Percentiles rank a stretch among this genome's conserved stretches.
Evolutionary conservation across 2,113 vertebrate species (phyloP).

Genomic region (Daboia siamensis): DNA sequence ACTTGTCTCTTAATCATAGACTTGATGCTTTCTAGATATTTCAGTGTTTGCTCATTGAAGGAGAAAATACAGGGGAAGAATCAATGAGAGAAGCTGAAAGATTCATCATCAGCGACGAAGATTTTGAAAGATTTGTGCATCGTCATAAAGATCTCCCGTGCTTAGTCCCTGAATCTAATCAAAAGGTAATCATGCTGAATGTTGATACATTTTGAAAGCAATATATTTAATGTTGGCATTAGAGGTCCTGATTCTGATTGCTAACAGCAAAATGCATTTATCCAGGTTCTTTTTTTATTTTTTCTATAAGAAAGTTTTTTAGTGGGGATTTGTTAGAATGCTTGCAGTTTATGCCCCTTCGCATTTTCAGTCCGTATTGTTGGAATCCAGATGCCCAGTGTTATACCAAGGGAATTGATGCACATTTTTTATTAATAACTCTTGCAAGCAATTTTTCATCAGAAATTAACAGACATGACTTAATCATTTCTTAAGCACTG

Average conservation of each 20-base stretch:
- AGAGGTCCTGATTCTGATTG: not conserved
- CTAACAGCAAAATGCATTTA: not conserved
- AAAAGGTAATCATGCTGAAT: slow-evolving; percentile 72
- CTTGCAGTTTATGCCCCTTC: not conserved
- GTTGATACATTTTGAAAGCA: not conserved
- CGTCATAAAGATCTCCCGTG: slow-evolving; percentile 79
- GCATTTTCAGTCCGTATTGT: not conserved
- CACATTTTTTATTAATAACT: not conserved
- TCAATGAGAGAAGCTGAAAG: slow-evolving; percentile 84
- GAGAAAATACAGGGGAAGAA: slow-evolving; percentile 84
- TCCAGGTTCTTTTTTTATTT: not conserved
- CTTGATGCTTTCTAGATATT: slow-evolving; percentile 76
- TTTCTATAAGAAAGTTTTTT: not conserved
- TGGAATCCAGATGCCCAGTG: not conserved
- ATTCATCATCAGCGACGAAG: slow-evolving; percentile 80
- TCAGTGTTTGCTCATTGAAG: slow-evolving; percentile 90
- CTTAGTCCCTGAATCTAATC: slow-evolving; percentile 90
- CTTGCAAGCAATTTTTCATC: not conserved
- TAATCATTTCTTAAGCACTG: not conserved
- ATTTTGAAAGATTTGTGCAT: slow-evolving; percentile 83
- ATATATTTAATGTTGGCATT: not conserved
- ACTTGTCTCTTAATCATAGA: not conserved
- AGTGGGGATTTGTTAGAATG: not conserved
- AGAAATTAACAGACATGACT: not conserved
- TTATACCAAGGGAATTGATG: not conserved